Evolutionary conservation across 1,140 invertebrate genomes (phyloP).

Genomic region (Papilio xuthus): DNA sequence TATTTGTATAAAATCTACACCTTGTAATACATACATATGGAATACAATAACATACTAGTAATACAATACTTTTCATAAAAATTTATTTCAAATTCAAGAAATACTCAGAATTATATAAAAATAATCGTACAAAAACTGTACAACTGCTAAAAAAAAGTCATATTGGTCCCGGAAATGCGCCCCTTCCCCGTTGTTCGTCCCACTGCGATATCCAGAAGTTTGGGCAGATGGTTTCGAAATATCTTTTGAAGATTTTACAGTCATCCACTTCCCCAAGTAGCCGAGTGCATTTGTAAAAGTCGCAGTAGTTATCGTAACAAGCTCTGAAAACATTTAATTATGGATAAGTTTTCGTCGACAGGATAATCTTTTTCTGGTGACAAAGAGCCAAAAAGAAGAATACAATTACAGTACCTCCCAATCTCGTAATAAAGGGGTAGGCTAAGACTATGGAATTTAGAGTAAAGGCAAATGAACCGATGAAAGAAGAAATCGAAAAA

Average conservation of each 20-base stretch:
- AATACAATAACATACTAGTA: too few relatives aligned
- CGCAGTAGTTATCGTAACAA: slow-evolving; percentile 76
- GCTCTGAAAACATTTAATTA: slow-evolving; percentile 53
- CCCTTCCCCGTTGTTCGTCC: slow-evolving; percentile 68
- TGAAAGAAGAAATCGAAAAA: neutral
- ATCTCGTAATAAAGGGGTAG: neutral
- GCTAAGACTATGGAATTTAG: neutral
- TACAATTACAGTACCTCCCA: neutral
- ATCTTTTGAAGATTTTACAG: slow-evolving; percentile 74
- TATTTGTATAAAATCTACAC: too few relatives aligned
- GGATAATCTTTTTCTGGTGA: too few relatives aligned
- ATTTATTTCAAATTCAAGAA: too few relatives aligned
- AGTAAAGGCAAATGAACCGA: neutral
- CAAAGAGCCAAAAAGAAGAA: too few relatives aligned
- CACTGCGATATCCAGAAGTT: slow-evolving; percentile 74
- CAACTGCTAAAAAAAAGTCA: slow-evolving; percentile 37
- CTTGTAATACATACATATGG: too few relatives aligned
- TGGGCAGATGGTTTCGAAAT: slow-evolving; percentile 75
- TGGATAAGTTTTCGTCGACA: too few relatives aligned
- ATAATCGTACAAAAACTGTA: neutral
- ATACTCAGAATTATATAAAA: neutral
- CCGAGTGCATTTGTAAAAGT: slow-evolving; percentile 69
- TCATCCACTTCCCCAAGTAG: slow-evolving; percentile 69
- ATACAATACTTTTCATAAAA: too few relatives aligned
- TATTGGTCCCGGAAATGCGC: slow-evolving; percentile 71